phyloP scores from a whole-genome alignment of 2,113 vertebrate genomes.

The Sciurus niger region DNA sequence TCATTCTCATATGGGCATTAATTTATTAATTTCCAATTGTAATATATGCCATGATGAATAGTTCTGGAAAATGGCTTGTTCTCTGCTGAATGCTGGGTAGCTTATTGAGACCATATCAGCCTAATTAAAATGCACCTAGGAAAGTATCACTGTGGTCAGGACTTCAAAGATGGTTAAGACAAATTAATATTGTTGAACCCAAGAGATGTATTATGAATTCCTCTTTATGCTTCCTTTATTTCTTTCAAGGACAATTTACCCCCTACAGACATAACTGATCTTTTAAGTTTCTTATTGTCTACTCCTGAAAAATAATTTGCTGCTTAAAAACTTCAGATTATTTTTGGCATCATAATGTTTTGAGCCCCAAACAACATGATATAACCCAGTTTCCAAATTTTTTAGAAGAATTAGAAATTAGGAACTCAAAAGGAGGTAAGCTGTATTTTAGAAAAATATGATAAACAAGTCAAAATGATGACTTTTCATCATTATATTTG shows the following conservation, averaged over 20 bases:
- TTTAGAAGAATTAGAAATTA: conserved; percentile 37
- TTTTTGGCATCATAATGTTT: conserved; percentile 31
- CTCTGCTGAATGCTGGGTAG: conserved; percentile 77
- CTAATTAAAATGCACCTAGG: conserved; percentile 88
- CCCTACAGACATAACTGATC: conserved; percentile 81
- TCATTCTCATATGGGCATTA: conserved; percentile 61
- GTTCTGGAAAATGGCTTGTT: conserved; percentile 77
- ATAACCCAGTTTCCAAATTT: conserved; percentile 7
- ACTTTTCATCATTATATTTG: not conserved
- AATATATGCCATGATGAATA: conserved; percentile 82
- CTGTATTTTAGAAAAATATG: conserved; percentile 34
- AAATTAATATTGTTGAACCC: conserved; percentile 90
- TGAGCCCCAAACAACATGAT: not conserved
- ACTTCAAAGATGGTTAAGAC: conserved; percentile 87
- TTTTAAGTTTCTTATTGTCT: conserved; percentile 78
- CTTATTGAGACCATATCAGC: conserved; percentile 77
- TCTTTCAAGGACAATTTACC: conserved; percentile 89
- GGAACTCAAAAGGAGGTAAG: conserved; percentile 14
- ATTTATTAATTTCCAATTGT: conserved; percentile 81
- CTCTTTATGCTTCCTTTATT: conserved; percentile 84
- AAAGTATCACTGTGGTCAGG: conserved; percentile 82
- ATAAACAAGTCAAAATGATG: conserved; percentile 14
- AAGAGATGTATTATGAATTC: conserved; percentile 88
- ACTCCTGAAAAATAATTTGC: conserved; percentile 74
- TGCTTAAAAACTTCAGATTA: conserved; percentile 54